Evolutionary conservation across 2,797 vertebrate genomes (phyloP).

Genomic region (Meda fulgida): DNA sequence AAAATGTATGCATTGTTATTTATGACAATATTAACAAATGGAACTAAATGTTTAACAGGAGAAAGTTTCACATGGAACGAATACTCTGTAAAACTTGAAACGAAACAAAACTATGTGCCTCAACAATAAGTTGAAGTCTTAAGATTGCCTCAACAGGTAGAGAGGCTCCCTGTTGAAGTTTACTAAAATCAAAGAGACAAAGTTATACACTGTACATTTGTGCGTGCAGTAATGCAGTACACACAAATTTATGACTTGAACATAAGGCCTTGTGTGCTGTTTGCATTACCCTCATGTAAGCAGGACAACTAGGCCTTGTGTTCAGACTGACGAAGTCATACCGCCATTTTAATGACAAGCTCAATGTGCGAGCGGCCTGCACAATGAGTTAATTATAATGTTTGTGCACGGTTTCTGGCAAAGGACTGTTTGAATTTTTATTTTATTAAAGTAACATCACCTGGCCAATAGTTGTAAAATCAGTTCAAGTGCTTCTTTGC

Average conservation of each 20-base stretch:
- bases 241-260: conserved; percentile 79
- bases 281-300: conserved; percentile 95
- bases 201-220: conserved; percentile 70
- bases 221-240: conserved; percentile 77
- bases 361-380: conserved; percentile 90
- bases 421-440: conserved; percentile 75
- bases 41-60: conserved; percentile 88
- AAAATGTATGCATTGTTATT: conserved; percentile 96
- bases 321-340: conserved; percentile 84
- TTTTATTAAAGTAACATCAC: conserved; percentile 83
- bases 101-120: conserved; percentile 88
- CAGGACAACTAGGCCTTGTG: conserved; percentile 84
- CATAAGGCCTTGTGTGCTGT: conserved; percentile 88
- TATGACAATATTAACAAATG: conserved; percentile 92
- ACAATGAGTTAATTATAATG: conserved; percentile 77
- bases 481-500: conserved; percentile 79
- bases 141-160: conserved; percentile 97
- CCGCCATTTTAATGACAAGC: conserved; percentile 81
- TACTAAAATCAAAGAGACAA: conserved; percentile 86
- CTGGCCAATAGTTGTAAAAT: conserved; percentile 82
- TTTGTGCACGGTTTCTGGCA: conserved; percentile 84
- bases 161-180: conserved; percentile 96
- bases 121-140: conserved; percentile 94
- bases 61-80: conserved; percentile 92
- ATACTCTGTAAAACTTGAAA: conserved; percentile 90